phyloP scores from a whole-genome alignment of 2,797 vertebrate species.

The Microctenopoma lineatum region DNA sequence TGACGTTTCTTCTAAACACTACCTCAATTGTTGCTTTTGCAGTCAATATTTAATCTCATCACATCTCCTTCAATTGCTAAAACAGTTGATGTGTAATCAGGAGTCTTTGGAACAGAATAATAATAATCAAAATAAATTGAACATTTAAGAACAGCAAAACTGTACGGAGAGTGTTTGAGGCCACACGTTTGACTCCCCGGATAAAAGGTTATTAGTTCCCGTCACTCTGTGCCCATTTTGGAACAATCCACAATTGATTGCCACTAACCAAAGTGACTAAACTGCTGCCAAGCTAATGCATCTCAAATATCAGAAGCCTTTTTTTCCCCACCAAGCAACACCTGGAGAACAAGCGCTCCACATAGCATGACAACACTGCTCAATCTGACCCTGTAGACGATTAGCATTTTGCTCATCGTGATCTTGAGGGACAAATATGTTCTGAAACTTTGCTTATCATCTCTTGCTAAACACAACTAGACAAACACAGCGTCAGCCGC shows the following conservation, averaged over 20 bases:
- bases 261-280: constrained; percentile 27
- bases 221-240: constrained; percentile 11
- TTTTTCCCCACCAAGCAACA: not conserved
- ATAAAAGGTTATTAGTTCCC: constrained; percentile 13
- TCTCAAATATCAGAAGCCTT: constrained; percentile 16
- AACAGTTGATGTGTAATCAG: too few relatives aligned
- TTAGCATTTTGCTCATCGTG: not conserved
- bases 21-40: too few relatives aligned
- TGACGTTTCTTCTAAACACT: not conserved
- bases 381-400: constrained; percentile 2
- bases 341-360: not conserved
- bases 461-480: not conserved
- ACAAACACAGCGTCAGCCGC: not conserved
- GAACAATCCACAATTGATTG: constrained; percentile 39
- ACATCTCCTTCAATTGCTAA: not conserved
- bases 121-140: too few relatives aligned
- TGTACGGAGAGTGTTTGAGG: not conserved
- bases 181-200: not conserved
- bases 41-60: not conserved
- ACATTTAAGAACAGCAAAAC: not conserved
- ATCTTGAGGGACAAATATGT: not conserved
- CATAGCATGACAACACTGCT: not conserved
- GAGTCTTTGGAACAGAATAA: not conserved
- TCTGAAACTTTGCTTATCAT: not conserved
- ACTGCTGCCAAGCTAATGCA: constrained; percentile 15